phyloP scores from a whole-genome alignment of 2,113 vertebrate species.

The Microcebus griseorufus region DNA sequence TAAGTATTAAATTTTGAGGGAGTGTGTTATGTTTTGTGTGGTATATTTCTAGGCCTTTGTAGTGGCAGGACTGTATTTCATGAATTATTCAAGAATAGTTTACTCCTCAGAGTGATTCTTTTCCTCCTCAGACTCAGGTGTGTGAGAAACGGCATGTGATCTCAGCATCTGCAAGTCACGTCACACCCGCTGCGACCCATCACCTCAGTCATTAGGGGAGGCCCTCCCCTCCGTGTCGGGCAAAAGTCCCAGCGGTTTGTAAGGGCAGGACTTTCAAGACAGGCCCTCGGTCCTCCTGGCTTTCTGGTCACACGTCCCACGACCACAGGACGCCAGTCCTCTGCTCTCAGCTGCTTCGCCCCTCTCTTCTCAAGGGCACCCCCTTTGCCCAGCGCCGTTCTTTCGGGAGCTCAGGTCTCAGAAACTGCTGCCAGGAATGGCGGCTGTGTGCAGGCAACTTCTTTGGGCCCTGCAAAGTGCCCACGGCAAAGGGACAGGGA shows the following conservation, averaged over 20 bases:
- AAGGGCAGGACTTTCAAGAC: background rate
- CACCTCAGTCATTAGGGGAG: background rate
- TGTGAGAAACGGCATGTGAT: background rate
- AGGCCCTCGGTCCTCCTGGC: background rate
- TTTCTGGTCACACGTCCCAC: background rate
- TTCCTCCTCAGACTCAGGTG: background rate
- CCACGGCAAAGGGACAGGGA: background rate
- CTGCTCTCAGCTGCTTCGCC: background rate
- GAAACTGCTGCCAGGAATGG: background rate
- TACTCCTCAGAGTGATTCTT: background rate
- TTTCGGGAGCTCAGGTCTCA: background rate
- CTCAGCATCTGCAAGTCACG: background rate
- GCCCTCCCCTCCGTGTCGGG: background rate
- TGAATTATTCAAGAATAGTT: background rate
- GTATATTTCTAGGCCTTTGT: background rate
- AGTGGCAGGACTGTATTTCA: background rate
- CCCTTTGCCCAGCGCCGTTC: rapidly evolving
- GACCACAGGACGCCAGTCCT: background rate
- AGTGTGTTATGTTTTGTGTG: background rate
- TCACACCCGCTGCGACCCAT: background rate
- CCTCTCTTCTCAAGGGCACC: background rate
- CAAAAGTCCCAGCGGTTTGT: background rate
- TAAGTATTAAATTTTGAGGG: background rate
- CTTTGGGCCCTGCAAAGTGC: background rate
- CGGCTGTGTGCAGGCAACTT: background rate